These are phyloP conservation scores for Girardia tigrina DNA, from an alignment of 2,888 invertebrate species.

Conservation along the genomic window DNA sequence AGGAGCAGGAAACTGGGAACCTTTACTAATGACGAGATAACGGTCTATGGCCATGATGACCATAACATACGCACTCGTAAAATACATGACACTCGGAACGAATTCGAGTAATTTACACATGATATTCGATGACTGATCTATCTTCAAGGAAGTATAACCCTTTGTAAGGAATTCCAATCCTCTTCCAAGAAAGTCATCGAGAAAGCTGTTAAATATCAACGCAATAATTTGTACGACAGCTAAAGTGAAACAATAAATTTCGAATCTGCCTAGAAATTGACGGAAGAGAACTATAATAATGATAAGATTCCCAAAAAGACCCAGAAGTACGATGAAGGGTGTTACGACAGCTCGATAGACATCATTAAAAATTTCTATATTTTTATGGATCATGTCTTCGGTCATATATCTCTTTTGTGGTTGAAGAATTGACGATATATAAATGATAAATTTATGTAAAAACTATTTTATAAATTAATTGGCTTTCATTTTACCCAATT, in stretches of 20 bases:
- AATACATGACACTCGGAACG: constrained; percentile 4
- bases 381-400: background rate
- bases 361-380: background rate
- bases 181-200: constrained; percentile 8
- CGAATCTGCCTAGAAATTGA: background rate
- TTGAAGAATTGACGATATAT: too few species aligned
- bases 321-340: background rate
- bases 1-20: background rate
- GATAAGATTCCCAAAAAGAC: background rate
- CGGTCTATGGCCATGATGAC: background rate
- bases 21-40: background rate
- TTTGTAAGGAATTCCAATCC: background rate
- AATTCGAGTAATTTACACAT: background rate
- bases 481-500: background rate
- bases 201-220: background rate
- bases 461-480: background rate
- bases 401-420: too few species aligned
- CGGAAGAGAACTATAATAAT: background rate
- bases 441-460: background rate
- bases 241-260: background rate
- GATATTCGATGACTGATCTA: background rate
- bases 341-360: background rate
- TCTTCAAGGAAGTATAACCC: background rate
- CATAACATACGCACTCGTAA: background rate
- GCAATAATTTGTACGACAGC: background rate